Base-by-base conservation (phyloP, 2,888 invertebrate genomes). In the Dasypogon diadema region DNA sequence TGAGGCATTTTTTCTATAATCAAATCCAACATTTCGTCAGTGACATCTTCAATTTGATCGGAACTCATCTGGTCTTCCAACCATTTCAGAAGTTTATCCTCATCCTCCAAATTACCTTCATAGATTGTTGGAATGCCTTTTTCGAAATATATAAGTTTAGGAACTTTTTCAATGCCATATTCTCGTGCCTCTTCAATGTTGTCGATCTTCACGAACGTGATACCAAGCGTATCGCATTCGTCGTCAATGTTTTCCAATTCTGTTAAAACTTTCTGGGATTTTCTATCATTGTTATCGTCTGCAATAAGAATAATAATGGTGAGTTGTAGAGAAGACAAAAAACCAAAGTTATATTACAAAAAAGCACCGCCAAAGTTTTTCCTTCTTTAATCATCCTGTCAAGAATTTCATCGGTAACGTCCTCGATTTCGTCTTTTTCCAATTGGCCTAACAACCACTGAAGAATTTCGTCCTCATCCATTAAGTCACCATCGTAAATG, bases 231-330 rank as follows among this genome's bases (percentile, higher is more conserved):
- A 85, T 96, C 95, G 87, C 95, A 95, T 87, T 96, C 96, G 85
- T 96, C 96, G 85, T 96, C 96, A 83, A 97, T 97, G 84, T 96
- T 96, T 87, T 97, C 96, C 81, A 97, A 87, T 88, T 96, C 96
- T 85, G 92, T 92, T 77, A 96, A 88, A 77, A 94, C 93, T 83
- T 91, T 92, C 84, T 94, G 93, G 51, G 94, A 95, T 87, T 93
- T 95, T 81, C 92, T 91, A 83, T 95, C 95, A 84, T 96, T 95
- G 85, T 95, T 93, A 83, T 96, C 95, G 88, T 95, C 95, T 96
- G 79, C 14, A 26, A n/a, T 58, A 34, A n/a, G n/a, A n/a, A n/a
- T n/a, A n/a, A n/a, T n/a, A n/a, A n/a, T n/a, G n/a, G n/a, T n/a
- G n/a, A n/a, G n/a, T n/a, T n/a, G n/a, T n/a, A n/a, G n/a, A n/a